Conservation (phyloP, 64 coral and sea anemone species). For the Pachyseris speciosa region DNA sequence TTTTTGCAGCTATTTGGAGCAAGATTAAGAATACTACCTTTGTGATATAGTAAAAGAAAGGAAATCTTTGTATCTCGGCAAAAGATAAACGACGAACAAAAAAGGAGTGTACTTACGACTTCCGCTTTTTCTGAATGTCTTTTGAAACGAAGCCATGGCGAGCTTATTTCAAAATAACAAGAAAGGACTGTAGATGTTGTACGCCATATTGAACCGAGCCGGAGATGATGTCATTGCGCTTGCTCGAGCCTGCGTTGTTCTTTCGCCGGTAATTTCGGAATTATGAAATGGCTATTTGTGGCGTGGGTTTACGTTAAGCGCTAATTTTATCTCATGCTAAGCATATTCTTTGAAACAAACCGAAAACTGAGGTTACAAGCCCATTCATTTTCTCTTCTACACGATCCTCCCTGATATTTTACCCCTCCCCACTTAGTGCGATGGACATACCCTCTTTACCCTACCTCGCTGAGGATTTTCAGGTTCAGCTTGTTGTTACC, state of each 20-base stretch:
- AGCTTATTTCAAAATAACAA: neutral
- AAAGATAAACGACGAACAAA: neutral
- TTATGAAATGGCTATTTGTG: constrained; percentile 6
- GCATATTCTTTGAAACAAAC: neutral
- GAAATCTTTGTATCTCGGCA: neutral
- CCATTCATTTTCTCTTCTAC: too few relatives aligned
- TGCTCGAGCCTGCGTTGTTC: constrained; percentile 34
- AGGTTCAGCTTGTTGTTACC: neutral
- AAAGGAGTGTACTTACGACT: constrained; percentile 59
- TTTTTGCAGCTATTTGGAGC: neutral
- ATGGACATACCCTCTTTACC: neutral
- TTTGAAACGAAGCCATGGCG: constrained; percentile 57
- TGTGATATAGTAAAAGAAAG: neutral
- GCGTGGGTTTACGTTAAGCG: neutral
- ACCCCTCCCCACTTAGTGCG: neutral
- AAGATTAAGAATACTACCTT: neutral
- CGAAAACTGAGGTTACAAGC: neutral
- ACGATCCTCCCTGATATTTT: too few relatives aligned
- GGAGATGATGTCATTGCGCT: constrained; percentile 37
- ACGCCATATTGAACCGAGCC: neutral
- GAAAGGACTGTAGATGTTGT: neutral
- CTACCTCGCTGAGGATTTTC: neutral
- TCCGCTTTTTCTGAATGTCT: constrained; percentile 73
- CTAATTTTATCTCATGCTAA: neutral
- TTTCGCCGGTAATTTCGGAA: neutral